phyloP scores from a whole-genome alignment of 2,113 vertebrate species.

The Cheilinus undulatus region DNA sequence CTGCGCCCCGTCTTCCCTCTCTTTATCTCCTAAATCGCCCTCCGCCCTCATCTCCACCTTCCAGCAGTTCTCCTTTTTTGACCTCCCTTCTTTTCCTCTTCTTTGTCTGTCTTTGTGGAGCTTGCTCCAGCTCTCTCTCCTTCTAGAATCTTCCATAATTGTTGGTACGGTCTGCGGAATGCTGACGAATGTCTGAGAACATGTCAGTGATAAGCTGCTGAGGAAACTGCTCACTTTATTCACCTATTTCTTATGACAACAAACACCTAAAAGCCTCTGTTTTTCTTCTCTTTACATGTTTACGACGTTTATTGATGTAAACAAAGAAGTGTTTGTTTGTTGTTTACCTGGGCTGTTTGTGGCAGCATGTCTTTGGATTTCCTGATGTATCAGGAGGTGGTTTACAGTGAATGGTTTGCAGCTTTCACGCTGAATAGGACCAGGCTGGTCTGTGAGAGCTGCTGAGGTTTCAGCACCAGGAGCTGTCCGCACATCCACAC shows the following conservation, averaged over 20 bases:
- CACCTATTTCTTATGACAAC: no score
- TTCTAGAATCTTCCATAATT: not conserved
- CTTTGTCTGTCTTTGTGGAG: not conserved
- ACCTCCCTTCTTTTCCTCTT: not conserved
- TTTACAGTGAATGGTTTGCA: not conserved
- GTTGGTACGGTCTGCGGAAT: not conserved
- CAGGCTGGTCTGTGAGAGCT: not conserved
- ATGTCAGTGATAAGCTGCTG: no score
- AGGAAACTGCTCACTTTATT: no score
- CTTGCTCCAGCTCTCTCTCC: not conserved
- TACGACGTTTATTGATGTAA: not conserved
- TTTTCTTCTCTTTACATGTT: no score
- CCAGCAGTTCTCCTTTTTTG: not conserved
- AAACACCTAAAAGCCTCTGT: no score
- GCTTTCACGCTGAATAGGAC: not conserved
- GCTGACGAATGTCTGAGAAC: not conserved
- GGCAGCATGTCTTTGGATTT: not conserved
- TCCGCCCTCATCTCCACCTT: not conserved
- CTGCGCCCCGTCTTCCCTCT: not conserved
- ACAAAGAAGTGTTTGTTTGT: not conserved
- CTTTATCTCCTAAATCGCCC: not conserved
- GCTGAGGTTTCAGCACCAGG: conserved; percentile 60
- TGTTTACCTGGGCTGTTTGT: not conserved
- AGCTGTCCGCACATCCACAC: no score
- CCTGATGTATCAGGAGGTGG: no score